These are phyloP conservation scores for Furcula furcula DNA, from an alignment of 2,888 invertebrate genomes.

Conservation along the genomic window DNA sequence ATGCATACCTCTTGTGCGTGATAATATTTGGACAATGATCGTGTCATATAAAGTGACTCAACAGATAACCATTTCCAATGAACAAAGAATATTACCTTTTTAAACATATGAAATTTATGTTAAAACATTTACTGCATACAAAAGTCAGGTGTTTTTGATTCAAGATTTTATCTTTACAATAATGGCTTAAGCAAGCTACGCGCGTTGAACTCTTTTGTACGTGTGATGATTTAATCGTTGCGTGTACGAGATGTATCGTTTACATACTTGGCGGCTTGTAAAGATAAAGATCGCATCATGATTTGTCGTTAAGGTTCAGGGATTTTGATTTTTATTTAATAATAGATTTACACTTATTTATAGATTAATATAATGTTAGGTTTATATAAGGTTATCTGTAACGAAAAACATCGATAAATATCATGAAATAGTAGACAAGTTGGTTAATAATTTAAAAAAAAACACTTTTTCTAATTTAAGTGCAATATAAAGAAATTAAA, in stretches of 20 bases:
- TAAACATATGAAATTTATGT: background rate
- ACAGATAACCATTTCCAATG: slow-evolving; percentile 6
- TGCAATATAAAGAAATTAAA: too few species aligned
- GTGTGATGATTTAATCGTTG: slow-evolving; percentile 10
- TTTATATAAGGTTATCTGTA: too few species aligned
- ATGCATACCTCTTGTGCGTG: too few species aligned
- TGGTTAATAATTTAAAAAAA: too few species aligned
- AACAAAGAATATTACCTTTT: background rate
- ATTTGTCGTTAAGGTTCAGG: slow-evolving; percentile 11
- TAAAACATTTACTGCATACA: slow-evolving; percentile 1
- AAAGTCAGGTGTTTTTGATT: slow-evolving; percentile 11
- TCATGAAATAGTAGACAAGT: too few species aligned
- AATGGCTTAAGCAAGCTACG: slow-evolving; percentile 20
- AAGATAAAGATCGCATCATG: too few species aligned
- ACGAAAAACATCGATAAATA: too few species aligned
- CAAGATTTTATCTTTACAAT: slow-evolving; percentile 9
- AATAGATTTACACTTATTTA: slow-evolving; percentile 9
- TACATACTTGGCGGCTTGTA: too few species aligned
- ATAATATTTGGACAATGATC: too few species aligned
- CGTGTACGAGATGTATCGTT: slow-evolving; percentile 10
- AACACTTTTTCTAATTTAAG: too few species aligned
- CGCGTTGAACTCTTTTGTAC: slow-evolving; percentile 59
- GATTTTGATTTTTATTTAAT: slow-evolving; percentile 25
- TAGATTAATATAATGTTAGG: slow-evolving; percentile 3
- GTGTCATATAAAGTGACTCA: slow-evolving; percentile 1